phyloP scores from a whole-genome alignment of 2,113 vertebrate species.

The Vicugna pacos region DNA sequence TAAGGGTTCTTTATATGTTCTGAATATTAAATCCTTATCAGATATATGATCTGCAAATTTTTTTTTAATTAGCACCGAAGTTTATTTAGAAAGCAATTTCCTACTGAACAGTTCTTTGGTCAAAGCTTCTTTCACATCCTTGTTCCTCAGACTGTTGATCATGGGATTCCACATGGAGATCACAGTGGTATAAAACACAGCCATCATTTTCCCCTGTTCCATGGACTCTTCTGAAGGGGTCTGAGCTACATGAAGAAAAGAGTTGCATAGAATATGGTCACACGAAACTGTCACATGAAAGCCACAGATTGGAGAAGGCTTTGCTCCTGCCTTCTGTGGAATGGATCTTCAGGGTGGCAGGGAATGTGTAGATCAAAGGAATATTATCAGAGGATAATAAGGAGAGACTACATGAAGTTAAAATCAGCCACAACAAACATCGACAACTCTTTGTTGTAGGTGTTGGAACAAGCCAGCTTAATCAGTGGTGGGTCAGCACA shows the following conservation, averaged over 20 bases:
- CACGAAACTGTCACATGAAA: constrained; percentile 60
- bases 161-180: too few species aligned
- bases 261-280: constrained; percentile 68
- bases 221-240: too few species aligned
- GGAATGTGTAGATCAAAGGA: constrained; percentile 69
- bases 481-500: constrained; percentile 74
- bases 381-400: constrained; percentile 55
- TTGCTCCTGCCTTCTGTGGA: constrained; percentile 58
- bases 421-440: constrained; percentile 67
- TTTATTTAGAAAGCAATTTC: too few species aligned
- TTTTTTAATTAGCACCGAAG: neutral
- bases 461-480: constrained; percentile 70
- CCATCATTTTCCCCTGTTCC: too few species aligned
- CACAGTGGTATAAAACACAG: too few species aligned
- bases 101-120: too few species aligned
- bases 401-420: constrained; percentile 58
- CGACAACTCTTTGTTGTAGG: constrained; percentile 55
- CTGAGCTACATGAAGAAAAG: constrained; percentile 77
- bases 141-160: too few species aligned
- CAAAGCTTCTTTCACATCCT: too few species aligned
- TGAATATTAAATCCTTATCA: neutral
- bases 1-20: neutral
- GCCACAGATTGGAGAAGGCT: constrained; percentile 67
- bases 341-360: constrained; percentile 46
- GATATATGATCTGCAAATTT: neutral